Percentiles rank a stretch among this genome's conserved stretches.
These are phyloP conservation scores for Homarus americanus DNA, from an alignment of 1,140 invertebrate genomes.

Conservation along the genomic window DNA sequence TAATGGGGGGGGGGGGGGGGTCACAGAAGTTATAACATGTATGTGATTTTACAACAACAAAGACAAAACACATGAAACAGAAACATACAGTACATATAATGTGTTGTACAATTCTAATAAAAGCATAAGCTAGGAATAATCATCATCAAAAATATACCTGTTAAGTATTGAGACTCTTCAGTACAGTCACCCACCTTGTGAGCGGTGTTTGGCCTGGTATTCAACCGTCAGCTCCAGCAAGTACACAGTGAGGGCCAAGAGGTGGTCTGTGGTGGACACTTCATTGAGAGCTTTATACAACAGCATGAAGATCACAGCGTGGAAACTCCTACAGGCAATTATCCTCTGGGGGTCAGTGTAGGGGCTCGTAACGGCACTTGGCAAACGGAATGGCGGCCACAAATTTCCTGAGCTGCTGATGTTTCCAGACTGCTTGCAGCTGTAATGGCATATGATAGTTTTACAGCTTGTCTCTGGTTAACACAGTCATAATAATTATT, in stretches of 20 bases:
- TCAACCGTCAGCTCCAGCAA: conserved; percentile 90
- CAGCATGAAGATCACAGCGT: conserved; percentile 72
- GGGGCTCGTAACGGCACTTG: conserved; percentile 42
- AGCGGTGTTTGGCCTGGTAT: conserved; percentile 75
- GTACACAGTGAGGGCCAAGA: conserved; percentile 90
- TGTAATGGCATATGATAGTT: neutral
- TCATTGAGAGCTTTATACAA: conserved; percentile 74
- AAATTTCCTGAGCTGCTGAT: conserved; percentile 52
- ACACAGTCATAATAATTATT: no score
- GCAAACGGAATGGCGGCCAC: conserved; percentile 74
- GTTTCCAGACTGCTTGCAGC: conserved; percentile 65
- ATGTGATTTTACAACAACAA: no score
- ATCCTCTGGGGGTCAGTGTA: conserved; percentile 73
- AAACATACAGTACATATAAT: no score
- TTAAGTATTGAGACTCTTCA: no score
- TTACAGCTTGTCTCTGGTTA: no score
- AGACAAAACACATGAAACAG: no score
- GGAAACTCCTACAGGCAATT: conserved; percentile 66
- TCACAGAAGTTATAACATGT: no score
- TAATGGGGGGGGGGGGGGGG: no score
- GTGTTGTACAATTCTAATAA: no score
- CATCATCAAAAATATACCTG: no score
- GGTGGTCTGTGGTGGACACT: conserved; percentile 85
- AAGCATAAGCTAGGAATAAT: no score
- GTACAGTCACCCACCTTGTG: conserved; percentile 63